phyloP scores from a whole-genome alignment of 2,113 vertebrate species.

The Cololabis saira region DNA sequence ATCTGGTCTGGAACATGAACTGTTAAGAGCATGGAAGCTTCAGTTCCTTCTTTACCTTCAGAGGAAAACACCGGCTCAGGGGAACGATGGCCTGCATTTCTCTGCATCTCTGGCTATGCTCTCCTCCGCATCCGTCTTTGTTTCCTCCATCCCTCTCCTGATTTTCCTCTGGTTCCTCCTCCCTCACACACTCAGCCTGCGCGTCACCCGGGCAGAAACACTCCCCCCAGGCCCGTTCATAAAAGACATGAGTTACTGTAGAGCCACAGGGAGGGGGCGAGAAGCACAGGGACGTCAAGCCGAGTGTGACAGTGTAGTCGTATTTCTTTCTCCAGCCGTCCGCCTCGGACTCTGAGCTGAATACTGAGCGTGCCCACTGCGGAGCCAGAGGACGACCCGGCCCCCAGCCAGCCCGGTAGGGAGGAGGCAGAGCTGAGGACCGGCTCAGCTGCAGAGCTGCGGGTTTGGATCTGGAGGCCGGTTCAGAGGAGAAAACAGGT shows the following conservation, averaged over 20 bases:
- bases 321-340: constrained; percentile 73
- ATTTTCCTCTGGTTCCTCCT: constrained; percentile 17
- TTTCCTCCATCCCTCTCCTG: constrained; percentile 27
- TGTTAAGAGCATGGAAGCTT: constrained; percentile 44
- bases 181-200: constrained; percentile 25
- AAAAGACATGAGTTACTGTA: constrained; percentile 55
- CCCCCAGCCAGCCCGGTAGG: background rate
- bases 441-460: constrained; percentile 2
- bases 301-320: constrained; percentile 80
- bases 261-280: constrained; percentile 35
- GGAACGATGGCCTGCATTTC: constrained; percentile 50
- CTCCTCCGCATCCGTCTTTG: constrained; percentile 15
- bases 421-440: background rate
- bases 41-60: constrained; percentile 43
- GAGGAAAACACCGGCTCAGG: constrained; percentile 26
- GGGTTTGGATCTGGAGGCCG: background rate
- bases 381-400: constrained; percentile 57
- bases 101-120: constrained; percentile 26
- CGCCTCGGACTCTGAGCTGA: constrained; percentile 78
- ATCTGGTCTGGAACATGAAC: too few species aligned
- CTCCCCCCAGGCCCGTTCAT: constrained; percentile 47
- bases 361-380: constrained; percentile 80
- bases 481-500: background rate
- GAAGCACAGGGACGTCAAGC: constrained; percentile 72
- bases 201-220: constrained; percentile 25